Base-by-base conservation (phyloP, 2,888 invertebrate species). In the Pycnomerus fuliginosus region DNA sequence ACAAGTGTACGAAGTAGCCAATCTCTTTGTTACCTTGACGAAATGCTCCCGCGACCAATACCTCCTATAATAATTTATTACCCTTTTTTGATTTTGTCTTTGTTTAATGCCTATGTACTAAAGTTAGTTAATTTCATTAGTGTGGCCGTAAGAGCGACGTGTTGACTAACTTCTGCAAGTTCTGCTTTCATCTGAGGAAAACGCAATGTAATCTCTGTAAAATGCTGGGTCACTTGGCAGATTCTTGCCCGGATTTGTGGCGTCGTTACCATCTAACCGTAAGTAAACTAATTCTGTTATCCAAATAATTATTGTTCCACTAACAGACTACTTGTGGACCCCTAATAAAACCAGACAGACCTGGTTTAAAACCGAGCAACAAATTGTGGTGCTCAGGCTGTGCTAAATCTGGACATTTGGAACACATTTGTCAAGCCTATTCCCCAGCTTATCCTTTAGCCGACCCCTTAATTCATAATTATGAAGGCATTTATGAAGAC, bases 261-360 rank as follows among this genome's bases (percentile, higher is more conserved):
- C 78, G 87, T 33, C 76, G 85, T 40, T 87, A 85, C 70, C 85
- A 86, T 65, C 78, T 82, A 51, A 87, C 86, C 50, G 87, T 82
- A 74, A 74, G 67, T 20, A 20, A n/a, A n/a, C n/a, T n/a, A n/a
- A n/a, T n/a, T n/a, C n/a, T n/a, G n/a, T n/a, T n/a, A n/a, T n/a
- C n/a, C n/a, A n/a, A n/a, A n/a, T 8, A 20, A 20, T 20, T 5
- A 8, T 20, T 20, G 5, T 20, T 20, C 20, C 8, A 5, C 5
- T 20, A 20, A 20, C 20, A 64, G 56, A 65, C 57, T 12, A 47
- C 50, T 8, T 50, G 58, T 13, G 64, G 68, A 1, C 64, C 60
- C 2, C 40, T 65, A 4, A 67, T 69, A 1, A 42, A 40, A 3
- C 53, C 65, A 16, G n/a, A 34, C 1, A 39, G 37, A 1, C 48